These are phyloP conservation scores for Ammodytes dubius DNA, from an alignment of 2,113 vertebrate species.

Conservation along the genomic window DNA sequence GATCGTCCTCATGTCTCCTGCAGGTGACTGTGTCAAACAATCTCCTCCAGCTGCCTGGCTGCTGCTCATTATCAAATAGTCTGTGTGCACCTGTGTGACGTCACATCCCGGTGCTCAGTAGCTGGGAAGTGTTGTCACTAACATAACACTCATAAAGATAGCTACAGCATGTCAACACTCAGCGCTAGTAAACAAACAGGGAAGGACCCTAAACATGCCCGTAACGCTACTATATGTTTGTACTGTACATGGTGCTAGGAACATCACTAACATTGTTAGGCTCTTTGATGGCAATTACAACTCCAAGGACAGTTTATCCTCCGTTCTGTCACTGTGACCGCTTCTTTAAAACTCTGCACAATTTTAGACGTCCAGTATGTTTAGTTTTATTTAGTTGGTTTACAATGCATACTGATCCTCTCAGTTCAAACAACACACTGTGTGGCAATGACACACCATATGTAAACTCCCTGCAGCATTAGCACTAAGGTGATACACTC, in stretches of 20 bases:
- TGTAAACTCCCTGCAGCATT: slow-evolving; percentile 34
- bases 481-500: slow-evolving; percentile 45
- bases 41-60: too few species aligned
- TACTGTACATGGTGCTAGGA: background rate
- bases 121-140: too few species aligned
- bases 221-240: background rate
- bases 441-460: background rate
- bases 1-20: too few species aligned
- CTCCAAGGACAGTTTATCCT: background rate
- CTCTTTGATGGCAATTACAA: background rate
- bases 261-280: background rate
- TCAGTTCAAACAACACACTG: background rate
- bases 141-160: too few species aligned
- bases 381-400: background rate
- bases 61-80: too few species aligned
- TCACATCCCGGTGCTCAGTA: too few species aligned
- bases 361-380: background rate
- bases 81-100: too few species aligned
- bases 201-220: too few species aligned
- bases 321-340: background rate
- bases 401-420: background rate
- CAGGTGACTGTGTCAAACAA: too few species aligned
- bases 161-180: too few species aligned
- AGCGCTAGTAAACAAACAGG: too few species aligned
- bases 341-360: background rate